Base-by-base conservation (phyloP, 2,888 invertebrate genomes). In the Drosophila ezoana region DNA sequence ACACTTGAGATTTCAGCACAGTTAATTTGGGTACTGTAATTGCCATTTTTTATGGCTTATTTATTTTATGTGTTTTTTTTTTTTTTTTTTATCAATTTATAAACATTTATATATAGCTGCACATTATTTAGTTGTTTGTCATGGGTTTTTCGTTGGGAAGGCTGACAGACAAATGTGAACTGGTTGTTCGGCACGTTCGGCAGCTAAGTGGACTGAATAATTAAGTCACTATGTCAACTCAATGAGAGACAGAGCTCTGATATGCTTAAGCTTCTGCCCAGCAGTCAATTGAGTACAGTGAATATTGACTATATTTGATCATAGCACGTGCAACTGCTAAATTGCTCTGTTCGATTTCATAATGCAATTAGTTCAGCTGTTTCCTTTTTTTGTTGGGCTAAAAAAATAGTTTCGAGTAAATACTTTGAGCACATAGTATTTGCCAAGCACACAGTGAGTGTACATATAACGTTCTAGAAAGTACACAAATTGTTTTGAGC, bases 181-280 rank as follows among this genome's bases (percentile, higher is more conserved):
- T 62, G 38, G 16, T 51, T 70, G 41, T 44, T 45, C 38, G 73
- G 60, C 81, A 78, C 68, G 79, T 80, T 76, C 62, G 64, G 14
- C 43, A 28, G 40, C 53, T 47, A 28, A 60, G 16, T 48, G 58
- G 35, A 49, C 43, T 76, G 69, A 71, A 76, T 85, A 81, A 81
- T 87, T 82, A 82, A 82, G 83, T 77, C 75, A 85, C 45, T 70
- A 47, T 76, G 85, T 72, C 82, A 76, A 67, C 58, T 58, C 53
- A 66, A 58, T 59, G 47, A 59, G 43, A 53, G 63, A 14, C 54
- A 40, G 8, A 45, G 37, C 28, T 54, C 45, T 58, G 60, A 70
- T 65, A 59, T 16, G 16, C 5, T 35, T 23, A 20, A 43, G 41
- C 33, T 37, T 14, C 16, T 44, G 16, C 20, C 16, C 18, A 23